Evolutionary conservation across 2,113 vertebrate species (phyloP).

Genomic region (Microtus montanus): DNA sequence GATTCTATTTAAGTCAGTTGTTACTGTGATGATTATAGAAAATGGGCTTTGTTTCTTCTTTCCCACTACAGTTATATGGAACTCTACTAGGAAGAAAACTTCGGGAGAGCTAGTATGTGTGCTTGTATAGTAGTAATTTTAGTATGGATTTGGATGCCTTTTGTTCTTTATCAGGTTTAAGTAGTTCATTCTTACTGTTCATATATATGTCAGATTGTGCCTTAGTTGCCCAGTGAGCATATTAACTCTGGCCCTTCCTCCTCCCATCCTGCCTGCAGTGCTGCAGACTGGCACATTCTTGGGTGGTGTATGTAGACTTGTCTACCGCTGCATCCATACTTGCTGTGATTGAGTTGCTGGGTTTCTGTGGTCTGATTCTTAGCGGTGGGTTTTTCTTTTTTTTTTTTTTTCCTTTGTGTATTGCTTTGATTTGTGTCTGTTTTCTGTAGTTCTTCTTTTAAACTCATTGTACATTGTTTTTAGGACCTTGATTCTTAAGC

Average conservation of each 20-base stretch:
- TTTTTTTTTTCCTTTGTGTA: background rate
- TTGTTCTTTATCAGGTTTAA: background rate
- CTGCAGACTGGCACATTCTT: background rate
- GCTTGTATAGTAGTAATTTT: background rate
- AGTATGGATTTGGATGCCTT: background rate
- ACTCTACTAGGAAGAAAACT: background rate
- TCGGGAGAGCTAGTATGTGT: background rate
- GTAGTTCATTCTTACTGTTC: background rate
- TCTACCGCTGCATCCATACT: fast-evolving
- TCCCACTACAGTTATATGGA: background rate
- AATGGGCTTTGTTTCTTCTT: background rate
- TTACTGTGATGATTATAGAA: background rate
- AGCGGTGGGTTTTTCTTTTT: background rate
- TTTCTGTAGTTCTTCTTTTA: background rate
- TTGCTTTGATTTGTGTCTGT: background rate
- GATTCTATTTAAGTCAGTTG: background rate
- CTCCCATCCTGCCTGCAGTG: fast-evolving
- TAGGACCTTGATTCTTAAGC: background rate
- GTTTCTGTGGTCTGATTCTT: slow-evolving; percentile 17
- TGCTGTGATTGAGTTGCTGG: background rate
- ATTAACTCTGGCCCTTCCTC: background rate
- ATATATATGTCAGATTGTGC: background rate
- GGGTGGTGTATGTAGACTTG: background rate
- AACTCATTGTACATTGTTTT: background rate
- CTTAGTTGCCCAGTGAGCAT: background rate